A percentile compares a stretch with the other conserved stretches of the same genome.
Conservation (phyloP, 2,113 vertebrate genomes). For the Dinomys branickii region DNA sequence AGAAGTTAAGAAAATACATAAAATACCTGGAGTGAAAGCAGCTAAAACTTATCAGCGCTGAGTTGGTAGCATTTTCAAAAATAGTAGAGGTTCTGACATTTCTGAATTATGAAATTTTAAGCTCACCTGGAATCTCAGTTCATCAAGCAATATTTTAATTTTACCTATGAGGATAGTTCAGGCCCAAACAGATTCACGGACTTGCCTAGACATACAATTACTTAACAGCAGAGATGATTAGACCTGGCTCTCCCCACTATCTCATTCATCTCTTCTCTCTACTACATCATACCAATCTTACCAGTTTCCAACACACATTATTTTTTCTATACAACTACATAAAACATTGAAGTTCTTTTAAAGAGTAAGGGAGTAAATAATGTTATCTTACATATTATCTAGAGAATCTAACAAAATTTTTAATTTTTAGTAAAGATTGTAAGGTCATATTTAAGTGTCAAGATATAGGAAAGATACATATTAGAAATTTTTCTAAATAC, state of each 20-base stretch:
- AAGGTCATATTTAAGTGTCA: neutral
- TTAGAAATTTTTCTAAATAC: neutral
- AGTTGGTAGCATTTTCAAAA: slow-evolving; percentile 26
- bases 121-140: neutral
- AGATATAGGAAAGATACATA: slow-evolving; percentile 21
- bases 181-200: neutral
- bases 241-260: neutral
- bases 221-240: slow-evolving; percentile 2
- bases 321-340: slow-evolving; percentile 27
- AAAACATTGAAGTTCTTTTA: neutral
- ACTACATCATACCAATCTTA: neutral
- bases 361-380: neutral
- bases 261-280: slow-evolving; percentile 13
- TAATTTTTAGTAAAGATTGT: neutral
- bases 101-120: slow-evolving; percentile 45
- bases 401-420: slow-evolving; percentile 39
- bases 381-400: slow-evolving; percentile 3
- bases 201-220: slow-evolving; percentile 23
- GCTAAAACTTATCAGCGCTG: slow-evolving; percentile 17
- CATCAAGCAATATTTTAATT: slow-evolving; percentile 20
- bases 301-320: neutral
- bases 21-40: slow-evolving; percentile 28
- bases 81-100: neutral
- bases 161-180: slow-evolving; percentile 31
- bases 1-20: slow-evolving; percentile 22